These are phyloP conservation scores for Helicolenus hilgendorfi DNA, from an alignment of 2,797 vertebrate species.

Conservation along the genomic window DNA sequence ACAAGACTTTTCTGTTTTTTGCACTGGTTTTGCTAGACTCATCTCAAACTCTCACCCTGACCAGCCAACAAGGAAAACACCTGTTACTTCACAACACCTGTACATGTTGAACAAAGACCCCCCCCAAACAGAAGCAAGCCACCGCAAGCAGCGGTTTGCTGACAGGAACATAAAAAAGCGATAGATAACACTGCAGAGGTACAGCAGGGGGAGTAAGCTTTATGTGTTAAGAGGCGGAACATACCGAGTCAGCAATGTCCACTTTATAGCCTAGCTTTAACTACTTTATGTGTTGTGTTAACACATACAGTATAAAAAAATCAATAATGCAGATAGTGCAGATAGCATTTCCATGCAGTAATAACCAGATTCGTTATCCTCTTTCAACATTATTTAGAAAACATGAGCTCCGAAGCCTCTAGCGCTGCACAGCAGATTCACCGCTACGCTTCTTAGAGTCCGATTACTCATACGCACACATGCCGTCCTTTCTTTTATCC, in stretches of 20 bases:
- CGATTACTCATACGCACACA: constrained; percentile 27
- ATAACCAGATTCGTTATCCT: constrained; percentile 47
- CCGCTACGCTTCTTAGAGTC: constrained; percentile 11
- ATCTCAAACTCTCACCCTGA: background rate
- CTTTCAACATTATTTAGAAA: constrained; percentile 64
- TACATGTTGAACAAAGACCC: background rate
- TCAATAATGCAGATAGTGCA: constrained; percentile 65
- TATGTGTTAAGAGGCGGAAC: constrained; percentile 42
- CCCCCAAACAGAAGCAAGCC: background rate
- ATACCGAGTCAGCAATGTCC: constrained; percentile 51
- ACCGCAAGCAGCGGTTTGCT: background rate
- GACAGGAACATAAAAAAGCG: background rate
- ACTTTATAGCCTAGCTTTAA: constrained; percentile 45
- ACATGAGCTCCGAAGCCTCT: constrained; percentile 50
- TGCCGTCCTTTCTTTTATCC: constrained; percentile 12
- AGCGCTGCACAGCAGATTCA: constrained; percentile 8
- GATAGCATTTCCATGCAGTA: constrained; percentile 48
- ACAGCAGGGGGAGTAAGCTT: constrained; percentile 10
- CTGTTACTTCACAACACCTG: constrained; percentile 6
- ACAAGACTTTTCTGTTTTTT: background rate
- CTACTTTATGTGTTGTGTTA: constrained; percentile 49
- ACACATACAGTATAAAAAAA: constrained; percentile 44
- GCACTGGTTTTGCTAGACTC: background rate
- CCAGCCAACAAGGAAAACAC: constrained; percentile 4
- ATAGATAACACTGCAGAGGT: constrained; percentile 27